Base-by-base conservation (phyloP, 2,888 invertebrate species). In the Phragmatobia fuliginosa region DNA sequence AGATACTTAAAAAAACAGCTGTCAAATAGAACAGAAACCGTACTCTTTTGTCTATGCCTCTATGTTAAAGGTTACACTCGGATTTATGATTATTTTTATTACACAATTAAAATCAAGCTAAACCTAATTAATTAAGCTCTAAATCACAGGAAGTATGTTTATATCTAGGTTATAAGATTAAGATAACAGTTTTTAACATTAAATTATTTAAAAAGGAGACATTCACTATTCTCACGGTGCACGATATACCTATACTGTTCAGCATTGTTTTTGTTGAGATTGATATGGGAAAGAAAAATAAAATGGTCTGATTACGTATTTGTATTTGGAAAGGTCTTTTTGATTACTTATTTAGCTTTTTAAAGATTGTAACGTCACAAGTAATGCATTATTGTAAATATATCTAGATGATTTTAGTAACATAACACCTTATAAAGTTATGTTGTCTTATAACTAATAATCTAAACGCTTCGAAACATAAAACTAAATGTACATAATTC, bases 141-240 rank as follows among this genome's bases (percentile, higher is more conserved):
- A 52, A 65, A 52, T 11, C 36, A 31, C 36, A 66, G 62, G 66
- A 70, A 67, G 67, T 41, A 25, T 70, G 31, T 66, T 41, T 25
- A 59, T n/a, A 60, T 59, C 70, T 62, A 68, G 67, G 63, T 41
- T 62, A 33, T 16, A 25, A 65, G 67, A 72, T 66, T 33, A 31
- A 56, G 25, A 70, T 72, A 62, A 41, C 52, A 68, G 36, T 64
- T 71, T 60, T 73, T 67, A 72, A 78, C 70, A 72, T 66, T 70
- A 69, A 68, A 71, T 64, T 36, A 52, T 67, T 68, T 33, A 60
- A 71, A 75, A 77, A 80, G 36, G 28, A 45, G 65, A 32, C 4
- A 60, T 33, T 49, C 49, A 36, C 36, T 64, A 28, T 72, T 64
- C 78, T 67, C 78, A 67, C 32, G 61, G 25, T 18, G 41, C 33